These are phyloP conservation scores for Ecdyonurus torrentis DNA, from an alignment of 2,888 invertebrate species.

Conservation along the genomic window DNA sequence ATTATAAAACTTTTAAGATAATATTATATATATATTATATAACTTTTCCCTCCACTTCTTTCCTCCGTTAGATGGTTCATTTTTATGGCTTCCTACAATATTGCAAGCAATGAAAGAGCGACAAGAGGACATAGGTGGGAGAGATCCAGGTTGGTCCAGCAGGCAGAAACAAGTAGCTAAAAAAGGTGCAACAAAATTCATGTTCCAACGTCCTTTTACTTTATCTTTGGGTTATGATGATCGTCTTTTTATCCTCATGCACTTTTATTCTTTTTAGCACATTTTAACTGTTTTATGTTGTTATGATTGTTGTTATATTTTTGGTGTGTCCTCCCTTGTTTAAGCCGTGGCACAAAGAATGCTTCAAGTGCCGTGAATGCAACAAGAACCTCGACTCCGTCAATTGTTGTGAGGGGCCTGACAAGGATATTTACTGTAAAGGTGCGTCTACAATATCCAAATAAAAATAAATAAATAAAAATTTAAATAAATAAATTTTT, in stretches of 20 bases:
- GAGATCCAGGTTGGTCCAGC: not conserved
- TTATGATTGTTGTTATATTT: not conserved
- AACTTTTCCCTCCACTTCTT: too few species aligned
- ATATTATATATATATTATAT: too few species aligned
- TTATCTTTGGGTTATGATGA: too few species aligned
- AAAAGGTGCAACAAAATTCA: too few species aligned
- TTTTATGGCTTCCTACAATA: not conserved
- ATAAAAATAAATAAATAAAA: too few species aligned
- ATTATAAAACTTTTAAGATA: too few species aligned
- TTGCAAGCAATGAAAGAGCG: not conserved
- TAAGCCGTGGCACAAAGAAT: conserved; percentile 81
- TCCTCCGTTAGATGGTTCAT: not conserved
- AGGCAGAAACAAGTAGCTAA: too few species aligned
- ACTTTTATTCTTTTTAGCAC: too few species aligned
- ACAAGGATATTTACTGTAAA: conserved; percentile 94
- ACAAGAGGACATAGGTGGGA: not conserved
- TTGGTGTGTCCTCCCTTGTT: conserved; percentile 23
- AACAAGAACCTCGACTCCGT: conserved; percentile 76
- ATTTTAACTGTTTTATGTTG: not conserved
- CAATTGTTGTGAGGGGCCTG: conserved; percentile 85
- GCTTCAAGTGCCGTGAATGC: conserved; percentile 84
- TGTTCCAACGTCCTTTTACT: too few species aligned
- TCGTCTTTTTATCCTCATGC: too few species aligned
- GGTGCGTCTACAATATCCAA: too few species aligned
- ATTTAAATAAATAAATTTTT: too few species aligned